Evolutionary conservation across 1,140 invertebrate genomes (phyloP), one percentile per base, ranked within the genome.

Genomic region (fruit fly (Drosophila melanogaster)): DNA sequence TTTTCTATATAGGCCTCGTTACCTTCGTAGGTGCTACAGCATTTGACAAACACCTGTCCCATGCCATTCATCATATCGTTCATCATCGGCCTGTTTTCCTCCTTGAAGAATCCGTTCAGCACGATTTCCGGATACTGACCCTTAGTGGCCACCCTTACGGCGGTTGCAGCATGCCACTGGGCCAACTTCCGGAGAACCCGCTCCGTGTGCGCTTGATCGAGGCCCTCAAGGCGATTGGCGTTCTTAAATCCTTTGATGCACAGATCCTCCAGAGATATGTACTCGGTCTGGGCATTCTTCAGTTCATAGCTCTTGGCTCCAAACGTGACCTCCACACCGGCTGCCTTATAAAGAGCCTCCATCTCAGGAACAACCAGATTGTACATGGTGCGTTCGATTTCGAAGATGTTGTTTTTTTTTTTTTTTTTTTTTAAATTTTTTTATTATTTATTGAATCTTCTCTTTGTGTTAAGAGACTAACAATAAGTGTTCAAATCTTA

Each of bases 201-300:
- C 38, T 93, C 92, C 0, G 93, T 85, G 50, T 93, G 93, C 12
- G 92, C 77, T 4, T 93, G 73, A 43, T 94, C 92, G 2, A 95
- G 70, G 0, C 94, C 94, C 57, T 93, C 92, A 12, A 92, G 75
- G 51, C 94, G 92, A 66, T 94, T 93, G 6, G 78, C 91, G 92
- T 94, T 91, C 19, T 83, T 89, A 26, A 89, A 91, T 0, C 84
- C 89, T 8, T 90, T 71, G 5, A 89, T 76, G 12, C 91, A 69
- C 2, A 95, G 84, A 90, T 95, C 94, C 62, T 94, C 94, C 3
- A 95, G 76, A 0, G 94, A 79, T n/a, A 94, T 65, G 58, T 86
- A 78, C 1, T 64, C 50, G 7, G 24, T 56, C 11, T 46, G 60
- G 14, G 69, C 75, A 19, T 58, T 59, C 10, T 55, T 66, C 0